phyloP scores from a whole-genome alignment of 2,797 vertebrate species.

The Crocodylus rhombifer region DNA sequence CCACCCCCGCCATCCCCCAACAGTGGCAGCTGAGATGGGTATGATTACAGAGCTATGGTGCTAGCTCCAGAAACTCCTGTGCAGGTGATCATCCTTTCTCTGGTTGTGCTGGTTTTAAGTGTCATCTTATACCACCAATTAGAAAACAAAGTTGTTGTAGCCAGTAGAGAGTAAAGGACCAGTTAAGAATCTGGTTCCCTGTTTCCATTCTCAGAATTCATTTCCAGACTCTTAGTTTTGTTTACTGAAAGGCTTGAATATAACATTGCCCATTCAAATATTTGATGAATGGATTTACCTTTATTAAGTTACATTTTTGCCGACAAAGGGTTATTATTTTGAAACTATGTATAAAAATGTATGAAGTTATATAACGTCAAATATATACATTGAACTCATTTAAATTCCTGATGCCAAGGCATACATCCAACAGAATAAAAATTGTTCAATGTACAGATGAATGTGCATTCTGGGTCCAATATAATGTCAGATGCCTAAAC shows the following conservation, averaged over 20 bases:
- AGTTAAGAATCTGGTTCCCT: not conserved
- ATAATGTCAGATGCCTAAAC: not conserved
- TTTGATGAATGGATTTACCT: not conserved
- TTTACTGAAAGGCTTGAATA: not conserved
- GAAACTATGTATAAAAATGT: not conserved
- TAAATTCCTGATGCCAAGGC: not conserved
- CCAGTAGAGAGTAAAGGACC: too few species aligned
- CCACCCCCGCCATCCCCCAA: not conserved
- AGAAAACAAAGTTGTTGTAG: not conserved
- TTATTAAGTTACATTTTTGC: not conserved
- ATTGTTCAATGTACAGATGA: not conserved
- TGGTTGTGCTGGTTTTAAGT: not conserved
- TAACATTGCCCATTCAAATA: not conserved
- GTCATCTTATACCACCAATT: not conserved
- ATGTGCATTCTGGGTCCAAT: rapidly evolving
- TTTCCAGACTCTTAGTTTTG: not conserved
- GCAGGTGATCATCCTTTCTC: not conserved
- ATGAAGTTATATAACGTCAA: not conserved
- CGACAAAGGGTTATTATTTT: not conserved
- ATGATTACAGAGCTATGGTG: too few species aligned
- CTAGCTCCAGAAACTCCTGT: not conserved
- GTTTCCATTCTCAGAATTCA: not conserved
- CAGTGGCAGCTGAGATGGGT: not conserved
- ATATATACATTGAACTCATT: not conserved
- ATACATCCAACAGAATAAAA: not conserved